These are phyloP conservation scores for Stictocephala bisonia DNA, from an alignment of 2,888 invertebrate species.

Conservation along the genomic window DNA sequence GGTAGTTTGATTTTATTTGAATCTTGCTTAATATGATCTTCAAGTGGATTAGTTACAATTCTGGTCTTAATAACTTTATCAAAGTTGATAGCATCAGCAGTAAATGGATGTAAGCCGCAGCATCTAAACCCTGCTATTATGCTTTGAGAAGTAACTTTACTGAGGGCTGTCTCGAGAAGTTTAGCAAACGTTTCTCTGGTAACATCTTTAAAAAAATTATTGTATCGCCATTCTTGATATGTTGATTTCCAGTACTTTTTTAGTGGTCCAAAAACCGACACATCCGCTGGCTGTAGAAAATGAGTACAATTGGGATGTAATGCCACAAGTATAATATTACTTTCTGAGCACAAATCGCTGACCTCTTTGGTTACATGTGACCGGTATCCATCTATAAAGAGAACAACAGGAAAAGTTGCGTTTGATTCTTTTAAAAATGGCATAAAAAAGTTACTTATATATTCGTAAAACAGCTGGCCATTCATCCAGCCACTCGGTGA, in stretches of 20 bases:
- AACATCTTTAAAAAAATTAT: conserved; percentile 5
- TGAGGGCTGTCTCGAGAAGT: not conserved
- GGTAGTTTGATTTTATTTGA: no score
- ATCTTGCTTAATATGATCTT: no score
- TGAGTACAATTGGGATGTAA: conserved; percentile 17
- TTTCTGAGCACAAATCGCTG: conserved; percentile 9
- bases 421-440: not conserved
- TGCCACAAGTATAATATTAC: conserved; percentile 18
- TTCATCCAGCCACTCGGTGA: conserved; percentile 22
- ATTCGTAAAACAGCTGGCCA: conserved; percentile 17
- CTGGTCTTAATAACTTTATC: conserved; percentile 23
- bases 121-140: conserved; percentile 20
- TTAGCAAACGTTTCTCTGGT: conserved; percentile 20
- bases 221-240: not conserved
- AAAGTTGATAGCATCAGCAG: conserved; percentile 11
- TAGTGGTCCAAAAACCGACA: conserved; percentile 27
- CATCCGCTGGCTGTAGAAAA: conserved; percentile 13
- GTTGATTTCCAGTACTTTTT: conserved; percentile 7
- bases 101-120: conserved; percentile 10
- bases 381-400: conserved; percentile 16
- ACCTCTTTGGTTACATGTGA: conserved; percentile 17
- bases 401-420: not conserved
- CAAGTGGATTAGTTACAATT: not conserved
- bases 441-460: conserved; percentile 13
- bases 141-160: conserved; percentile 9